Evolutionary conservation across 2,888 invertebrate genomes (phyloP).

Genomic region (Petrolisthes cinctipes): DNA sequence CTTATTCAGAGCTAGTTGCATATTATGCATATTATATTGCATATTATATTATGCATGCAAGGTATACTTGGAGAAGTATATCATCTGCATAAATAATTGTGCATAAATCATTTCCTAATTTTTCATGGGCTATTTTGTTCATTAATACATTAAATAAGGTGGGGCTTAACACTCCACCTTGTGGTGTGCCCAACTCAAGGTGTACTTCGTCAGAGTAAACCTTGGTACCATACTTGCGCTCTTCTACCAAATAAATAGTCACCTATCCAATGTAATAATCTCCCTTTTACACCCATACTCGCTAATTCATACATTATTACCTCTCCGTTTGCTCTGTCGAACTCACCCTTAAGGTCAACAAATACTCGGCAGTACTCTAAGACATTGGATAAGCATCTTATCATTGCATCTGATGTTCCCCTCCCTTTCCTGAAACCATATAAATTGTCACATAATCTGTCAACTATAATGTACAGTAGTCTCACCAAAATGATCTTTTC

Average conservation of each 20-base stretch:
- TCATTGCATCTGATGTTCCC: conserved; percentile 1
- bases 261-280: background rate
- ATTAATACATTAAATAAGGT: conserved; percentile 16
- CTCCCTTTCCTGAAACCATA: conserved; percentile 30
- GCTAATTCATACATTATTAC: background rate
- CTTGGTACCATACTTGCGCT: background rate
- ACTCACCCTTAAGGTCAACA: conserved; percentile 16
- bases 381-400: conserved; percentile 18
- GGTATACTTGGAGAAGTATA: background rate
- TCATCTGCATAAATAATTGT: conserved; percentile 23
- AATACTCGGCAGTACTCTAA: conserved; percentile 9
- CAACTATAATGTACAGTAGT: conserved; percentile 17
- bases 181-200: background rate
- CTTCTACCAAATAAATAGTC: background rate
- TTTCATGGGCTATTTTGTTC: conserved; percentile 6
- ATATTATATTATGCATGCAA: background rate
- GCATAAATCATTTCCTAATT: background rate
- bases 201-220: background rate
- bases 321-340: conserved; percentile 8
- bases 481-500: conserved; percentile 15
- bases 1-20: background rate
- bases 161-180: conserved; percentile 24
- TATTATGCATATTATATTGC: no score
- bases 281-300: background rate
- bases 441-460: conserved; percentile 11